Base-by-base conservation (phyloP, 2,113 vertebrate species). In the Promerops cafer region DNA sequence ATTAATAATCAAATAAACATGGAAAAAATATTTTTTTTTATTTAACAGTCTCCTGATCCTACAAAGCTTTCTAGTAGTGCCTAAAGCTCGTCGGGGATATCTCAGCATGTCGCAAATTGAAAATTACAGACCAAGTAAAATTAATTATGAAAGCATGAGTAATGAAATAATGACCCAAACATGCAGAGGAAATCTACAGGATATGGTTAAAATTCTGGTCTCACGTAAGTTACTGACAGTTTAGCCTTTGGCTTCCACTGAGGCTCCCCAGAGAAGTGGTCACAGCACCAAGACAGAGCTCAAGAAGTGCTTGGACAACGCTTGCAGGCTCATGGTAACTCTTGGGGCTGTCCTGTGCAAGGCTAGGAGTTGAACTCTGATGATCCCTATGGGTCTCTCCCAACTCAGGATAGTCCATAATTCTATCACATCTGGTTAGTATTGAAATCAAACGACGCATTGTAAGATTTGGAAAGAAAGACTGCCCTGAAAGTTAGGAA, bases 321-420 rank as follows among this genome's bases (percentile, higher is more conserved):
- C 27, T 24, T 1, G 0, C 28, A 53, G 23, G 33, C 16, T 60
- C 28, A 3, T 1, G 16, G 12, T 28, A 18, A 28, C 39, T 37
- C 35, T 33, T 45, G 33, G 71, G n/a, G 19, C 40, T 35, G 31
- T n/a, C 31, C n/a, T 37, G 17, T 50, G 31, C 6, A 52, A 11
- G 15, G 33, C 3, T 15, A 18, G 16, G 27, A 16, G 23, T 1
- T 40, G 39, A 16, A 37, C n/a, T 61, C 30, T 40, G 30, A 40
- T 21, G 15, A 16, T 24, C 13, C 8, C 23, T 19, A 13, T 11
- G 19, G 15, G 7, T 53, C 8, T 33, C 28, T 47, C 31, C 8
- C n/a, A 53, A 1, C 24, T 63, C 13, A 30, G 20, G 23, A 39
- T 13, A 45, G 16, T 16, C 47, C 26, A 30, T 39, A 45, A 30